Percentiles rank a stretch among this genome's conserved stretches.
These are phyloP conservation scores for Triplophysa dalaica DNA, from an alignment of 2,113 vertebrate species.

Conservation along the genomic window DNA sequence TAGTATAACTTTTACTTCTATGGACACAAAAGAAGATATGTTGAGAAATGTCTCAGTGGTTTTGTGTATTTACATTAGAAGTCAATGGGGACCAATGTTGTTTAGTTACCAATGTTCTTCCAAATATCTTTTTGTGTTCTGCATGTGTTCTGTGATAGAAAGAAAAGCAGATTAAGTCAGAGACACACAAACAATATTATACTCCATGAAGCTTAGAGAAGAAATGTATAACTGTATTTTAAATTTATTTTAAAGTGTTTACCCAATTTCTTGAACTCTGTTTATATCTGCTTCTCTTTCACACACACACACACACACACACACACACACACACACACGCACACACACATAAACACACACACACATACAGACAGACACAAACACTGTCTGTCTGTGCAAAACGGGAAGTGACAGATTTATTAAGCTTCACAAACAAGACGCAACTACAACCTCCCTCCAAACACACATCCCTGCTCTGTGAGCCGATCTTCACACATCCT, in stretches of 20 bases:
- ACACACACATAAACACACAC: too few species aligned
- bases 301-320: conserved; percentile 33
- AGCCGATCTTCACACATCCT: conserved; percentile 16
- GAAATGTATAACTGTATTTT: background rate
- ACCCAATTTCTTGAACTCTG: conserved; percentile 34
- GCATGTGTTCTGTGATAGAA: conserved; percentile 2
- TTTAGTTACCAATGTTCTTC: too few species aligned
- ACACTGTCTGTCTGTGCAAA: conserved; percentile 43
- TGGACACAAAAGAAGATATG: too few species aligned
- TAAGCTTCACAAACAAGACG: conserved; percentile 46
- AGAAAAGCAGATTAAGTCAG: background rate
- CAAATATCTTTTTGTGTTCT: too few species aligned
- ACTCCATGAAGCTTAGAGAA: conserved; percentile 14
- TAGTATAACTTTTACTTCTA: too few species aligned
- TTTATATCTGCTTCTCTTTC: conserved; percentile 36
- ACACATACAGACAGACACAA: too few species aligned
- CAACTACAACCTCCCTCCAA: conserved; percentile 45
- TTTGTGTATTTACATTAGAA: too few species aligned
- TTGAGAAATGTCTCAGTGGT: too few species aligned
- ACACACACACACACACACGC: conserved; percentile 49
- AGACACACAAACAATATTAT: background rate
- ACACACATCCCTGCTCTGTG: conserved; percentile 56
- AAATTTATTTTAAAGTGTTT: conserved; percentile 13
- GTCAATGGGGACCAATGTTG: too few species aligned
- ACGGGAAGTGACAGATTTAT: conserved; percentile 58